phyloP scores from a whole-genome alignment of 2,888 invertebrate species.

The Pyrrhia umbra region DNA sequence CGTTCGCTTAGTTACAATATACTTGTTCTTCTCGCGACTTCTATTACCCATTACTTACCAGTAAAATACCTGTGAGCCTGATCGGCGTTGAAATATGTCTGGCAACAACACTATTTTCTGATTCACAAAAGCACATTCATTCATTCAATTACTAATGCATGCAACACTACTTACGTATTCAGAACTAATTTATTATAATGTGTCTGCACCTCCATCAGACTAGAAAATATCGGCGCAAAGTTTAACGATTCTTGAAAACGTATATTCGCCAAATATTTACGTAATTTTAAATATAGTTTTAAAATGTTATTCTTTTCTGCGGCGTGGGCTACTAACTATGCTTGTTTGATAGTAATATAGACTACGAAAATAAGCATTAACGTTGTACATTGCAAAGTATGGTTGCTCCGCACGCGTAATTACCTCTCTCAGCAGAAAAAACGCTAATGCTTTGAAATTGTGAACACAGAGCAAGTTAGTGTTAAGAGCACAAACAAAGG shows the following conservation, averaged over 20 bases:
- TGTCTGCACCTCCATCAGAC: conserved; percentile 32
- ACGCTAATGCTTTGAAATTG: conserved; percentile 60
- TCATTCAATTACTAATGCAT: conserved; percentile 40
- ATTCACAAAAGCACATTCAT: conserved; percentile 50
- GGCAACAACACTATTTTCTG: conserved; percentile 40
- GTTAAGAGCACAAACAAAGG: conserved; percentile 59
- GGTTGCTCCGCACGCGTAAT: conserved; percentile 58
- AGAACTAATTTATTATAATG: conserved; percentile 41
- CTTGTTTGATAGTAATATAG: conserved; percentile 44
- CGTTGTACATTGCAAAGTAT: conserved; percentile 39
- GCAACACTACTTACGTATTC: conserved; percentile 33
- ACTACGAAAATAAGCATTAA: conserved; percentile 40
- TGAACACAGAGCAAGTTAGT: conserved; percentile 59
- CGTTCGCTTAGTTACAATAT: conserved; percentile 55
- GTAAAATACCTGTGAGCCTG: conserved; percentile 27
- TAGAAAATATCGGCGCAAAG: conserved; percentile 39
- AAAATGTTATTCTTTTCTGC: conserved; percentile 40
- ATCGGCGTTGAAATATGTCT: conserved; percentile 42
- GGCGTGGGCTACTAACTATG: conserved; percentile 21
- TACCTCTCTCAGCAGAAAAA: conserved; percentile 53
- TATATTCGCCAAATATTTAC: conserved; percentile 52
- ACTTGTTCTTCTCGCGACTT: conserved; percentile 48
- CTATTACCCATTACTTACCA: conserved; percentile 55
- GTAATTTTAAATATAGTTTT: conserved; percentile 43
- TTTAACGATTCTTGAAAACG: conserved; percentile 37